Evolutionary conservation across 2,888 invertebrate species (phyloP).

Genomic region (Andrena bucephala): DNA sequence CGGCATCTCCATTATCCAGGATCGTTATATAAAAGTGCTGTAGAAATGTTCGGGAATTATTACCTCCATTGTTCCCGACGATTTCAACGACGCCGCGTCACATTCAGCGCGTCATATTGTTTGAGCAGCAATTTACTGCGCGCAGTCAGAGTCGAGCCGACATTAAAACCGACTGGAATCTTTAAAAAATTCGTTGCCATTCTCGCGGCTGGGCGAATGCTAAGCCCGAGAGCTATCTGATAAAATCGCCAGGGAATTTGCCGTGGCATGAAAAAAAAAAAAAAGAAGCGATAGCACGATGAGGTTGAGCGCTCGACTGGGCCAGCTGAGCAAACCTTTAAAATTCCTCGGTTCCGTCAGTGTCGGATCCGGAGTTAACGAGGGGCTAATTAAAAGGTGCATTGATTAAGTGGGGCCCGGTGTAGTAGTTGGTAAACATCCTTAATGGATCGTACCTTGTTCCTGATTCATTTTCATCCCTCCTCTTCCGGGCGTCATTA

Average conservation of each 20-base stretch:
- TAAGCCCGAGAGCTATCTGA: no score
- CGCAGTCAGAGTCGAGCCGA: not conserved
- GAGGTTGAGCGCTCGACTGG: no score
- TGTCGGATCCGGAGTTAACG: slow-evolving; percentile 37
- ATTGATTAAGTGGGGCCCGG: slow-evolving; percentile 50
- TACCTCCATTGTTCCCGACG: slow-evolving; percentile 23
- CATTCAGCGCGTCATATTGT: slow-evolving; percentile 26
- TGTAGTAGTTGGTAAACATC: slow-evolving; percentile 49
- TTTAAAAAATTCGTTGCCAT: not conserved
- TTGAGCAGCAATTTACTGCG: slow-evolving; percentile 36
- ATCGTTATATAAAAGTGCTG: slow-evolving; percentile 19
- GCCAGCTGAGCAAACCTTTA: not conserved
- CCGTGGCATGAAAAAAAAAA: not conserved
- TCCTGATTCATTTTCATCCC: slow-evolving; percentile 46
- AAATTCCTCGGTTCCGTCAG: not conserved
- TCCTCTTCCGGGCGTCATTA: not conserved
- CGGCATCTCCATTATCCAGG: not conserved
- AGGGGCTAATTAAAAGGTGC: slow-evolving; percentile 56
- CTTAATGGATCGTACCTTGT: slow-evolving; percentile 37
- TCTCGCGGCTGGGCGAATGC: not conserved
- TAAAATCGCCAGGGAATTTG: not conserved
- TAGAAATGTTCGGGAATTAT: slow-evolving; percentile 33
- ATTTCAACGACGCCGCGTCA: slow-evolving; percentile 30
- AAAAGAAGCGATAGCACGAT: not conserved
- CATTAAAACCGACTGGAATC: not conserved